Evolutionary conservation across 1,140 invertebrate genomes (phyloP).

Genomic region (Musca domestica): DNA sequence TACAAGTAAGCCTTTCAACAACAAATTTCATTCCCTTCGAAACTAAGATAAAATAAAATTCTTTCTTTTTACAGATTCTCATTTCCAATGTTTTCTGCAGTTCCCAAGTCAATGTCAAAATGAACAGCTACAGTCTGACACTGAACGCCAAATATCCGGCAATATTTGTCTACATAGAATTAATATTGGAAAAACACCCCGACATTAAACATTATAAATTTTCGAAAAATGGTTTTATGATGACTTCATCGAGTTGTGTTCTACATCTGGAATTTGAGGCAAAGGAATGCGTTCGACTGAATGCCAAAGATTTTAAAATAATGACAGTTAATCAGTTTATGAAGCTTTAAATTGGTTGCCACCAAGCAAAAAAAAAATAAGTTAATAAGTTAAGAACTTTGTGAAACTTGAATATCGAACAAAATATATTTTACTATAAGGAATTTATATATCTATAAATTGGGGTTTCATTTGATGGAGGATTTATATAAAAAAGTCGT

Average conservation of each 20-base stretch:
- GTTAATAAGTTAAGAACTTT: not conserved
- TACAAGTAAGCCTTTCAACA: constrained; percentile 42
- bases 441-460: too few species aligned
- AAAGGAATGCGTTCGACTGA: constrained; percentile 33
- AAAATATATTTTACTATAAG: not conserved
- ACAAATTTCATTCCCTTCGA: not conserved
- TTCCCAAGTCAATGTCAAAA: constrained; percentile 6
- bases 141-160: constrained; percentile 42
- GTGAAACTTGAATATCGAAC: not conserved
- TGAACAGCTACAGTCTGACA: constrained; percentile 51
- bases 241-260: constrained; percentile 36
- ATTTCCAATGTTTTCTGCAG: constrained; percentile 35
- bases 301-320: constrained; percentile 35
- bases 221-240: constrained; percentile 54
- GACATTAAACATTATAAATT: constrained; percentile 37
- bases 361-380: too few species aligned
- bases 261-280: constrained; percentile 40
- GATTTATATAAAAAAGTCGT: too few species aligned
- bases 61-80: constrained; percentile 30
- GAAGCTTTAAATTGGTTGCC: not conserved
- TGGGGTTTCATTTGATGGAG: too few species aligned
- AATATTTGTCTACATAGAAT: constrained; percentile 50
- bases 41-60: not conserved
- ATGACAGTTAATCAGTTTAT: constrained; percentile 45
- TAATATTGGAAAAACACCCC: constrained; percentile 31